phyloP scores from a whole-genome alignment of 2,888 invertebrate species.

The Apotomis capreana region DNA sequence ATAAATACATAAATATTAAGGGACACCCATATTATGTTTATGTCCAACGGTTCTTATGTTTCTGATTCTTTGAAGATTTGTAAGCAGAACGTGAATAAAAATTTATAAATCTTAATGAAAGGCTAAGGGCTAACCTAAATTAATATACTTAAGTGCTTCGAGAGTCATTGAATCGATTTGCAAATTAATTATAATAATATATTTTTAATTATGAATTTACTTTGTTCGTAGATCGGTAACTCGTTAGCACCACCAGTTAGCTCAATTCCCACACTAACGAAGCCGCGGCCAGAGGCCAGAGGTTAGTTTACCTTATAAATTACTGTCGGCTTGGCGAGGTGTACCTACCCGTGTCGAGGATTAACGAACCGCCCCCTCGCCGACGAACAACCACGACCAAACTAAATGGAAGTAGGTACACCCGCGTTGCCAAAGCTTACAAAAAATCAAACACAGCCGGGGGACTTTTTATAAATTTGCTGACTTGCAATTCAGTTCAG shows the following conservation, averaged over 20 bases:
- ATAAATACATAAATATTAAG: too few relatives aligned
- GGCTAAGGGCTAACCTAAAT: too few relatives aligned
- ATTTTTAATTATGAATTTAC: background rate
- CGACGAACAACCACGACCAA: constrained; percentile 7
- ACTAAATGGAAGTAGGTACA: constrained; percentile 8
- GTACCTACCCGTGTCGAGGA: constrained; percentile 2
- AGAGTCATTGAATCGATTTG: too few relatives aligned
- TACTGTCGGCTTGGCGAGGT: background rate
- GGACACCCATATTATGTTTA: too few relatives aligned
- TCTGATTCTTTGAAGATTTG: too few relatives aligned
- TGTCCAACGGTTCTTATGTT: too few relatives aligned
- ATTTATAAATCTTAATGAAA: too few relatives aligned
- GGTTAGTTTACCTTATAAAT: constrained; percentile 27
- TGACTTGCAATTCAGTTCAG: constrained; percentile 25
- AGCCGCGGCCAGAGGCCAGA: background rate
- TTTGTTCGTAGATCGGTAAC: background rate
- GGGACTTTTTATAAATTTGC: constrained; percentile 28
- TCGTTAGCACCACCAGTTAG: constrained; percentile 2
- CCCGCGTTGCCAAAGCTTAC: background rate
- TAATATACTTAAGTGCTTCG: too few relatives aligned
- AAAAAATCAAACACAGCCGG: constrained; percentile 12
- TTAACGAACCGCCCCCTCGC: constrained; percentile 21
- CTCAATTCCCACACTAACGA: constrained; percentile 16
- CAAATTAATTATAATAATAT: too few relatives aligned
- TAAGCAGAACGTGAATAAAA: too few relatives aligned